Evolutionary conservation across 2,797 vertebrate species (phyloP), one percentile per base, ranked within the genome.

Genomic region (Xyrichtys novacula): DNA sequence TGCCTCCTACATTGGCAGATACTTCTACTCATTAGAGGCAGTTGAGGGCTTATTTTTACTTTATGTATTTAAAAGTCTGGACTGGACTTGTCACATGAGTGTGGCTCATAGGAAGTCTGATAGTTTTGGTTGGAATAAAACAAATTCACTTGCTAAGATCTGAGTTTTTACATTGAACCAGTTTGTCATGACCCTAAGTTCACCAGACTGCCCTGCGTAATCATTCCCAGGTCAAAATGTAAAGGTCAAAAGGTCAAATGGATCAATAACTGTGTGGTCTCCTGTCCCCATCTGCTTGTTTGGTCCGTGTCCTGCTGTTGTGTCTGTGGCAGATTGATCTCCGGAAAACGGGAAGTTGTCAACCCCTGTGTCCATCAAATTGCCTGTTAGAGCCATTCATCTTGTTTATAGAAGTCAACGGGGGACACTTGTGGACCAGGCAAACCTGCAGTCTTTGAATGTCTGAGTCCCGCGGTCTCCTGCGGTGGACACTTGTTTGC

Each of bases 271-370:
- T 28, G 25, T 23, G 29, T 61, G 61, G 52, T 61, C 67, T 71
- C 38, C 65, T 66, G 71, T 65, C 39, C 40, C 17, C 9, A 12
- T 34, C 26, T 66, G 38, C 49, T 59, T 49, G 52, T 77, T 77
- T 31, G 22, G 28, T 25, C 39, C 17, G 1, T 43, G 46, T 72
- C 22, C 5, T 1, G 40, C 65, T 34, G 54, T 60, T 54, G 32
- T 17, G 25, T 71, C 52, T 76, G 74, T 39, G 65, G 67, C 65
- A 63, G 47, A 83, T 80, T 80, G 79, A 81, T 78, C 68, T 65
- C 23, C 40, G 57, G 61, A 78, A 78, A 78, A 85, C 63, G 64
- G 55, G 73, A 80, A 67, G 62, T 64, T 77, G 79, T 84, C 83
- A 80, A 62, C 73, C 19, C 22, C 78, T 53, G 66, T 66, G 84